These are phyloP conservation scores for Amniataba percoides DNA, from an alignment of 2,797 vertebrate species.

Conservation along the genomic window DNA sequence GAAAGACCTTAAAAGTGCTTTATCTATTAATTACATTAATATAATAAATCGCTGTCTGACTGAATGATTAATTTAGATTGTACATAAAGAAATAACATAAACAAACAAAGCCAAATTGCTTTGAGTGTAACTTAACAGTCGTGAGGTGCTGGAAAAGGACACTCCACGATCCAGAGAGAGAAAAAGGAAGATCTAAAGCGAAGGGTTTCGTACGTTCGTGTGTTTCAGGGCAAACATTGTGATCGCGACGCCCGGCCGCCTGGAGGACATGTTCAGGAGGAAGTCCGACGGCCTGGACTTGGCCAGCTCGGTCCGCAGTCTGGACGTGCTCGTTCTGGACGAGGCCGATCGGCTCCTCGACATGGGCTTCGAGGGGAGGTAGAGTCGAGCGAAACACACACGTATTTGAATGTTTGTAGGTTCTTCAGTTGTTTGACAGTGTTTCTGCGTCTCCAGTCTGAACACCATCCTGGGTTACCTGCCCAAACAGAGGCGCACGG, in stretches of 20 bases:
- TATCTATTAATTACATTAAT: too few relatives aligned
- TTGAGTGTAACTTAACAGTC: too few relatives aligned
- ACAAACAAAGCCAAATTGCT: too few relatives aligned
- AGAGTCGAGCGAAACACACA: background rate
- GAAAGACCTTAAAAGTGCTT: too few relatives aligned
- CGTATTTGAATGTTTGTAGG: background rate
- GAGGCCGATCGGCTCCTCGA: conserved; percentile 96
- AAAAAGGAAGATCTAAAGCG: too few relatives aligned
- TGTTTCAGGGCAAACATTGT: conserved; percentile 91
- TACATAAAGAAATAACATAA: too few relatives aligned
- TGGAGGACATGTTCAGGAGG: conserved; percentile 97
- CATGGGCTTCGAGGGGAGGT: conserved; percentile 97
- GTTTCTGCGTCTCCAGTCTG: conserved; percentile 81
- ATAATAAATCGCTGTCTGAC: too few relatives aligned
- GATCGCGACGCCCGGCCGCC: conserved; percentile 93
- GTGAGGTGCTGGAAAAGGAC: too few relatives aligned
- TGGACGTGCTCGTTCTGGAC: conserved; percentile 96
- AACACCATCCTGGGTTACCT: conserved; percentile 92
- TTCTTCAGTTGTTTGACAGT: background rate
- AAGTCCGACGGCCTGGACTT: conserved; percentile 93
- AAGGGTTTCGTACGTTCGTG: background rate
- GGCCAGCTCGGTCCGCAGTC: conserved; percentile 86
- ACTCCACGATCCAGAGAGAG: background rate
- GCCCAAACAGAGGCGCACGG: conserved; percentile 96
- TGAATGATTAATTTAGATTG: too few relatives aligned